These are phyloP conservation scores for Megamerina dolium DNA, from an alignment of 2,888 invertebrate species.

Conservation along the genomic window DNA sequence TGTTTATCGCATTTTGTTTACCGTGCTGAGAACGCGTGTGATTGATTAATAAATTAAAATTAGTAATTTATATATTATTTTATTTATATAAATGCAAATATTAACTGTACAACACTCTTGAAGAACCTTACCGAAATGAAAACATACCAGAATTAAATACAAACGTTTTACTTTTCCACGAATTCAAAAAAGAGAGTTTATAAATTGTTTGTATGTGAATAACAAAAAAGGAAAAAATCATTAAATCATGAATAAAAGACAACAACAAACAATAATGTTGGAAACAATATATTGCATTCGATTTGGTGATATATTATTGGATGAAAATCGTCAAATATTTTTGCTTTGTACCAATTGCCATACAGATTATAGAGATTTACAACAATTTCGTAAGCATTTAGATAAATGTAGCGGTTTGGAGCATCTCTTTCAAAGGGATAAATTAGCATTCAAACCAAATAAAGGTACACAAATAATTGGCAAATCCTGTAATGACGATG, in stretches of 20 bases:
- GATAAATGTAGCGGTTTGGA: constrained; percentile 26
- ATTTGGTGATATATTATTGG: constrained; percentile 32
- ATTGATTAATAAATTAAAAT: no score
- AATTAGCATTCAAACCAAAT: constrained; percentile 12
- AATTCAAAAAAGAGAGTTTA: no score
- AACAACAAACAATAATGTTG: constrained; percentile 16
- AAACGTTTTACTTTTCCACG: no score
- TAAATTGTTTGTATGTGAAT: background rate
- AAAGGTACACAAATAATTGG: constrained; percentile 22
- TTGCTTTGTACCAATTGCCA: constrained; percentile 33
- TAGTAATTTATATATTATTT: no score
- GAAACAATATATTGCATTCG: constrained; percentile 26
- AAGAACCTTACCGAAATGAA: no score
- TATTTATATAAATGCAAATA: no score
- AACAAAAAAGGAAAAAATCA: constrained; percentile 2
- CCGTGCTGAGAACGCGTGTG: no score
- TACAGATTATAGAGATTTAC: constrained; percentile 25
- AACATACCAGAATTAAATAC: no score
- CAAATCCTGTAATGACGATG: no score
- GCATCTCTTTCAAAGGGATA: constrained; percentile 18
- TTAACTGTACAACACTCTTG: no score
- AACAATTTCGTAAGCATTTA: constrained; percentile 30
- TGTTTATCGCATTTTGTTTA: no score
- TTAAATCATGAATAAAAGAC: constrained; percentile 3
- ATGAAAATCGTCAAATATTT: constrained; percentile 30